Base-by-base conservation (phyloP, 2,888 invertebrate genomes). In the Caenorhabditis sinica region DNA sequence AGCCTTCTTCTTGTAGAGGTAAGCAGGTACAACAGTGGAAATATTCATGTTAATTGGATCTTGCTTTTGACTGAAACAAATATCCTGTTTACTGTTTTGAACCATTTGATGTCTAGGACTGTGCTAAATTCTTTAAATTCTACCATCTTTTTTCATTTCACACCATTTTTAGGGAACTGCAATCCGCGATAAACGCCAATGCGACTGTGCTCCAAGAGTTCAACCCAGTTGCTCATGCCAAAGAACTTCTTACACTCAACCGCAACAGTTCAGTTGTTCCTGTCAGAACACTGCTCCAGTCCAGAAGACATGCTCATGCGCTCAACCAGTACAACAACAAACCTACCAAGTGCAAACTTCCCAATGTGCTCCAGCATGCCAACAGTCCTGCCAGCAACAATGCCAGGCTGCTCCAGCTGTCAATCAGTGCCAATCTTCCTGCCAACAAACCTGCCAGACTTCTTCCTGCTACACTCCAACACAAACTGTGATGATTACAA, bases 311-410 rank as follows among this genome's bases (percentile, higher is more conserved):
- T 74, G 73, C 69, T 75, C 82, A 0, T 75, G 75, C 23, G 82
- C 82, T n/a, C 82, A 82, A 40, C 82, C 73, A 25, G 66, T 49
- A 9, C 71, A 68, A 45, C 76, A 76, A 25, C 65, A 83, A 66
- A 77, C 82, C 40, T 77, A 73, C 66, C 73, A 87, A 71, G 82
- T 87, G 25, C 82, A 77, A 69, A 79, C 86, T 56, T 69, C 86
- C 17, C 86, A 86, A 43, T 87, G 87, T 51, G 83, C 86, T 66
- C 85, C 87, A 66, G 87, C 86, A 6, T 87, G 87, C 36, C 83
- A 87, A 53, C 87, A 87, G 56, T 84, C 85, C 13, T 88, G 88
- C 74, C 82, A 85, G 33, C 81, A 86, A 51, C 77, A 79, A 56
- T 88, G 88, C 73, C 85, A 85, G 61, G 58, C 73, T 28, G 61